These are phyloP conservation scores for Chrysina gloriosa DNA, from an alignment of 2,888 invertebrate species.

Conservation along the genomic window DNA sequence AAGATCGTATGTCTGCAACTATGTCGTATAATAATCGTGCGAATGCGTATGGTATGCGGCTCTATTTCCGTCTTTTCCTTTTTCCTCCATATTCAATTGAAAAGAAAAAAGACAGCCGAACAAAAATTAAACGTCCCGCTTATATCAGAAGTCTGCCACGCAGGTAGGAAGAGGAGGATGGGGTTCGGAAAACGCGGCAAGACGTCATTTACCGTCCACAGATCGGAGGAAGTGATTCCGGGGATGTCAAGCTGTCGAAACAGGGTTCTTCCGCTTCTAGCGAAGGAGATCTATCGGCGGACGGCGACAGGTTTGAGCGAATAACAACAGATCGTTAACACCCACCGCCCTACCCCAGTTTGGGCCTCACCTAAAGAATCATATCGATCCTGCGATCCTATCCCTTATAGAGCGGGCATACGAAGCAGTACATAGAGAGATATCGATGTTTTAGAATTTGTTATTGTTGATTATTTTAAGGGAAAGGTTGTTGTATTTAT, in stretches of 20 bases:
- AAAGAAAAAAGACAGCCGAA: background rate
- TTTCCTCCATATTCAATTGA: background rate
- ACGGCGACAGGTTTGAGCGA: slow-evolving; percentile 82
- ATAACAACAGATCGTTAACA: background rate
- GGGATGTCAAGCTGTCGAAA: slow-evolving; percentile 79
- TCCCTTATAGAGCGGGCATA: slow-evolving; percentile 49
- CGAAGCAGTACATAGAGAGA: slow-evolving; percentile 64
- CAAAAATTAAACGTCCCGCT: background rate
- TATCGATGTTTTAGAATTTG: slow-evolving; percentile 32
- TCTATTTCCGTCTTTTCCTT: slow-evolving; percentile 31
- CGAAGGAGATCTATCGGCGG: slow-evolving; percentile 86
- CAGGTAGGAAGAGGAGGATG: slow-evolving; percentile 94
- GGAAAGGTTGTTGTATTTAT: background rate
- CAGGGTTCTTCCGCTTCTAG: slow-evolving; percentile 94
- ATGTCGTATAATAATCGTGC: slow-evolving; percentile 4
- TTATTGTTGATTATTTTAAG: slow-evolving; percentile 1
- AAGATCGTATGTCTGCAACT: background rate
- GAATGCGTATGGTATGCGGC: slow-evolving; percentile 22
- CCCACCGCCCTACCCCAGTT: background rate
- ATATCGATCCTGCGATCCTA: background rate
- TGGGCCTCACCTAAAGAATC: background rate
- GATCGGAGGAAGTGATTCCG: slow-evolving; percentile 97
- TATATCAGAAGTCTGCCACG: slow-evolving; percentile 22
- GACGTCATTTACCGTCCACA: slow-evolving; percentile 96
- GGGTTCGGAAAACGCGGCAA: slow-evolving; percentile 95